Base-by-base conservation (phyloP, 2,888 invertebrate genomes). In the Cheilosia vernalis region DNA sequence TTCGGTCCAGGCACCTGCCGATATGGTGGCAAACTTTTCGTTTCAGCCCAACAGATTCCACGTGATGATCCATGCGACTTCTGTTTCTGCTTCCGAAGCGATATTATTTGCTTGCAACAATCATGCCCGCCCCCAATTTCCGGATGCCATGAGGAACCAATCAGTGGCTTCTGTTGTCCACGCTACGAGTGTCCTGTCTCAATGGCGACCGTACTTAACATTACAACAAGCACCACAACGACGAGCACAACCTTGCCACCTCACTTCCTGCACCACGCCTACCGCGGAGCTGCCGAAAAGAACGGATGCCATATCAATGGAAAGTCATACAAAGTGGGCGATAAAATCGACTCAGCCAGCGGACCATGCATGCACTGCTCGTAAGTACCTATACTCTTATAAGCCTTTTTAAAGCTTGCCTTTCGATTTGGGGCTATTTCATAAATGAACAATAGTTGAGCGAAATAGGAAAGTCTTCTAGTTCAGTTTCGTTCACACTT, bases 81-180 rank as follows among this genome's bases (percentile, higher is more conserved):
- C 93, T 98, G 98, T 92, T 98, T 98, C 95, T 98, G 98, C 93
- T 98, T 98, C 94, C 95, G 98, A 92, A 97, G 98, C 91, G 98
- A 98, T 90, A 98, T 98, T 89, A 98, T 98, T 90, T 98, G 98
- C 89, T 93, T 98, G 87, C 98, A 98, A 92, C 98, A 98, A 92
- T 97, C 97, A 89, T 98, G 98, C 92, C 98, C 98, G 67, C 98
- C 98, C 63, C 98, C 98, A 49, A 98, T 98, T 89, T 95, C 96
- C 63, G 96, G 96, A 77, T 98, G 98, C 89, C 96, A 96, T 91
- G 97, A 98, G 91, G 98, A 98, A 92, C 96, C 97, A 19, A 98
- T 98, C 89, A 95, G 95, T 91, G 98, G 98, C 24, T 98, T 98
- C 94, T 98, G 98, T 91, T 98, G 98, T 93, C 98, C 98, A 63